Percentiles rank a stretch among this genome's conserved stretches.
Evolutionary conservation across 2,888 invertebrate genomes (phyloP).

Genomic region (Stramonita haemastoma): DNA sequence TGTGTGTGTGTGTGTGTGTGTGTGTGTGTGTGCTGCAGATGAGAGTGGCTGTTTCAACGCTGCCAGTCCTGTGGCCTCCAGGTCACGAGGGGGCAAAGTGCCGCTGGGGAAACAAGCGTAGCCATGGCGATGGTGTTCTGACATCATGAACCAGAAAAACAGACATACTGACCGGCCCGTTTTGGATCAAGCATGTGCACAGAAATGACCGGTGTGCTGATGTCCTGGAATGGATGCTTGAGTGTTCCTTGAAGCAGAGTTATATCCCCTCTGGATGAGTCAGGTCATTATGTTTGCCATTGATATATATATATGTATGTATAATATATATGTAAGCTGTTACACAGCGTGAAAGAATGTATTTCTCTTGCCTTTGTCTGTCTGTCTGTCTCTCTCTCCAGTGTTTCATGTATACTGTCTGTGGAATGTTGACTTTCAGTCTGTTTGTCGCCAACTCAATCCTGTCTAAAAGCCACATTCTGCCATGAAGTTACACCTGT

Average conservation of each 20-base stretch:
- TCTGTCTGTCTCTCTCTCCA: too few species aligned
- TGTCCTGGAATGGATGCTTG: neutral
- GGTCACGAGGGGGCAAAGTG: constrained; percentile 37
- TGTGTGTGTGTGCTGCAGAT: neutral
- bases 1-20: neutral
- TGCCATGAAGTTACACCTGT: too few species aligned
- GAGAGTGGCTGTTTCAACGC: constrained; percentile 34
- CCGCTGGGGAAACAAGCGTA: constrained; percentile 26
- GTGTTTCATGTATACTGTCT: too few species aligned
- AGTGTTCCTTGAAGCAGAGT: neutral
- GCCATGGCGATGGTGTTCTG: neutral
- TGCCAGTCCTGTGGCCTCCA: constrained; percentile 33
- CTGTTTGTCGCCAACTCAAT: too few species aligned
- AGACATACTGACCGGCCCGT: neutral
- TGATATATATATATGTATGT: too few species aligned
- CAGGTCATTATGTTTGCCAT: too few species aligned
- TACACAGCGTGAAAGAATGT: too few species aligned
- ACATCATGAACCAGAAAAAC: neutral
- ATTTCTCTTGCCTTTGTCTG: too few species aligned
- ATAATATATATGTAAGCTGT: too few species aligned
- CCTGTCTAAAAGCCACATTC: too few species aligned
- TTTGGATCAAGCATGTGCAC: neutral
- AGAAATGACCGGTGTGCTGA: neutral
- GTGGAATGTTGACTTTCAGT: too few species aligned
- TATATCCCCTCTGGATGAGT: neutral